Evolutionary conservation across 2,113 vertebrate species (phyloP), one percentile per base, ranked within the genome.

Genomic region (Potamarius usumacintae): DNA sequence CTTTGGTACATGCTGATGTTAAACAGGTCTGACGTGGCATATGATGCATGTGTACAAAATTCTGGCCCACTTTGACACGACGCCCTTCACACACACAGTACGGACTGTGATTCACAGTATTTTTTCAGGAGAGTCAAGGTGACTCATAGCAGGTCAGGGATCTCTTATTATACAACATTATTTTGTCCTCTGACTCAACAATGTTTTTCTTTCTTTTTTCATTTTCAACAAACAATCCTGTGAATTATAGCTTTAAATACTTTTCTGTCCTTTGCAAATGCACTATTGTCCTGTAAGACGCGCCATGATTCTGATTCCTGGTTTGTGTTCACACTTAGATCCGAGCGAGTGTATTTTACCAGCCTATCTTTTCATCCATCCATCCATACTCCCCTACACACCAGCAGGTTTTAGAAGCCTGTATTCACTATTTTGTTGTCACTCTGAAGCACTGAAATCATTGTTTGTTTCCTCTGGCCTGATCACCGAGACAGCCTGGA

Each of bases 401-500:
- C 12, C 62, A n/a, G 62, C 85, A 55, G 27, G 52, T 86, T 83
- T 90, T 65, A 72, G 57, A 58, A 91, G 86, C 17, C 7, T 65
- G n/a, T 58, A 60, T 91, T 52, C 91, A 90, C 87, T 34, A 81
- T 78, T 85, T 85, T 87, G 78, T 82, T 90, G 87, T 90, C 86
- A 90, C 86, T 92, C 89, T 79, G 42, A 58, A 82, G 58, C 76
- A 79, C 60, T 85, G 65, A 88, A 86, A 78, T 71, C 53, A 80
- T 76, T 72, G 89, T 89, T 86, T 87, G 85, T 88, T 84, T 86
- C 74, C 88, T 91, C 87, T 78, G 86, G 86, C 85, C 57, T 92
- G 92, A 93, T 94, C 91, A 89, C 72, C 83, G 83, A 85, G 91
- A 92, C 91, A 89, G 88, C 87, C 88, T 79, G 91, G 92, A 88